Conservation (phyloP, 2,113 vertebrate species). For the Gymnarchus niloticus region DNA sequence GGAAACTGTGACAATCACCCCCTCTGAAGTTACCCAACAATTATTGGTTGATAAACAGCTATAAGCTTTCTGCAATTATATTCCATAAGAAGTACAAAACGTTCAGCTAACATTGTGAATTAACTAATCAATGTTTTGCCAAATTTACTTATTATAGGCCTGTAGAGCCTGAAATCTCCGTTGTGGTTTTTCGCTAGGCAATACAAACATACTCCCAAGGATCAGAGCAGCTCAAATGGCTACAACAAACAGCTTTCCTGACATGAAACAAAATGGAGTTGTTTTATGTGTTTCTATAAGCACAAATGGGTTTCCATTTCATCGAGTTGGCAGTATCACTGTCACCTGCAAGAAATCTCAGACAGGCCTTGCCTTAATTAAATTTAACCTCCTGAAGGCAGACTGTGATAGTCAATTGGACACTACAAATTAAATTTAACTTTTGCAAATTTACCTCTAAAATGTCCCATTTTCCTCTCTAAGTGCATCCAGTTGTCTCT, state of each 20-base stretch:
- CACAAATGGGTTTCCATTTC: not conserved
- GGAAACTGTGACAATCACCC: not conserved
- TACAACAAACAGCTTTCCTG: not conserved
- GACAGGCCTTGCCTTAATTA: not conserved
- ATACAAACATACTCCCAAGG: not conserved
- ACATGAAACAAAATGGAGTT: not conserved
- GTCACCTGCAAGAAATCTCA: not conserved
- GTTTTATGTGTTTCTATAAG: not conserved
- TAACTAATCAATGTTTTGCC: not conserved
- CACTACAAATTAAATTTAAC: not conserved
- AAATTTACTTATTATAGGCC: not conserved
- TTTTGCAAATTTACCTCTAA: not conserved
- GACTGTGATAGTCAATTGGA: not conserved
- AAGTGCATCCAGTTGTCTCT: not conserved
- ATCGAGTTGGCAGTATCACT: not conserved
- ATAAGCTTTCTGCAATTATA: not conserved
- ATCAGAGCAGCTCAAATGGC: not conserved
- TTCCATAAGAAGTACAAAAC: not conserved
- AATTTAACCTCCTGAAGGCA: slow-evolving; percentile 12
- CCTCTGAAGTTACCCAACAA: not conserved
- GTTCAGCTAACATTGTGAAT: not conserved
- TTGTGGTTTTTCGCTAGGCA: not conserved
- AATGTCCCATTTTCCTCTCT: not conserved
- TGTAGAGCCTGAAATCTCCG: not conserved
- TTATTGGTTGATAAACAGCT: not conserved